Base-by-base conservation (phyloP, 2,113 vertebrate species). In the Pygoscelis adeliae region DNA sequence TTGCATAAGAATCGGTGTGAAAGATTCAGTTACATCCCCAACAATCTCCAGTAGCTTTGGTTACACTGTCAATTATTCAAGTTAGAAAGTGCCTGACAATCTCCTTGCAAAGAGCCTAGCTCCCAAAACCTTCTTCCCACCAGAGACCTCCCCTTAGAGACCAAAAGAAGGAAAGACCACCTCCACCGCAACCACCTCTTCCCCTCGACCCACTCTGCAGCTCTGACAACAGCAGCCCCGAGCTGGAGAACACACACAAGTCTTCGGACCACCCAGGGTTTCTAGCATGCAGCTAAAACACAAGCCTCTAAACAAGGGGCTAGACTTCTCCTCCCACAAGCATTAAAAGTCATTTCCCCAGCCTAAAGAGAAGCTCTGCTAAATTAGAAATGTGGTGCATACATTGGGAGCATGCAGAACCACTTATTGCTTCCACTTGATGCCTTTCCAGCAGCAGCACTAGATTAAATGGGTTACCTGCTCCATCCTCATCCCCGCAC, bases 1-100 rank as follows among this genome's bases (percentile, higher is more conserved):
- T 89, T 93, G 93, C 92, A 79, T 95, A 89, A 84, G 95, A 97
- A 96, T 96, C 87, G 65, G 61, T 93, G 89, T 95, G 91, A 87
- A 84, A 91, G 97, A 91, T 84, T 95, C 61, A 40, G 80, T 97
- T 95, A 89, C 92, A 55, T n/a, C 77, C 89, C 61, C 58, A 59
- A 59, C 77, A 97, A 96, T 89, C 94, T 84, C 72, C 83, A 67
- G 47, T 0, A 86, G 77, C 73, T 96, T 89, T 71, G 83, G 94
- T 93, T 97, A 92, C 92, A 20, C 15, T 19, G 78, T 40, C 73
- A 73, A 63, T 55, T 63, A 82, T 46, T 71, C 50, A 34, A 27
- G 69, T 38, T 36, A 56, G 71, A 49, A 92, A 90, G 86, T 1
- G 9, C 29, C 86, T 56, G 79, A 74, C 79, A 83, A 89, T 22